phyloP scores from a whole-genome alignment of 92 coral and sea anemone genomes.

The Galaxea fascicularis region DNA sequence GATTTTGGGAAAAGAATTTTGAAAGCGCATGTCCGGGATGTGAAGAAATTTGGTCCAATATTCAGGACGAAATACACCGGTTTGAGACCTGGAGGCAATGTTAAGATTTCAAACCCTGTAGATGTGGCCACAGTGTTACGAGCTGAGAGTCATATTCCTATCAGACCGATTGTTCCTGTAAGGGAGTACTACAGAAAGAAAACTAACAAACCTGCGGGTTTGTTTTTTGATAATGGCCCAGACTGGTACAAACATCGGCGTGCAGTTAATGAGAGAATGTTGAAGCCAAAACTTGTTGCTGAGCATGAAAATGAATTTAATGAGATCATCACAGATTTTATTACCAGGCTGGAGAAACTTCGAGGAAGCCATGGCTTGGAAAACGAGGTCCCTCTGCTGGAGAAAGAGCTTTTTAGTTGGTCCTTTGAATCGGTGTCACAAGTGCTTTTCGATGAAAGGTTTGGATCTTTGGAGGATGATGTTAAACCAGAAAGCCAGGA shows the following conservation, averaged over 20 bases:
- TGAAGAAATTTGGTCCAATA: conserved; percentile 36
- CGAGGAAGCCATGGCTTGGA: conserved; percentile 37
- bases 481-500: conserved; percentile 58
- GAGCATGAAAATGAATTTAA: conserved; percentile 58
- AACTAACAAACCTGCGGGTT: conserved; percentile 57
- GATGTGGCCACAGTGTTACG: conserved; percentile 59
- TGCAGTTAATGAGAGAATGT: conserved; percentile 53
- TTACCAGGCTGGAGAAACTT: conserved; percentile 48
- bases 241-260: conserved; percentile 75
- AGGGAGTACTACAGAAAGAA: conserved; percentile 55
- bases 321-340: conserved; percentile 63
- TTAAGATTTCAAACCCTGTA: conserved; percentile 66
- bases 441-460: conserved; percentile 68
- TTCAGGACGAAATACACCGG: conserved; percentile 24
- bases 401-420: conserved; percentile 82
- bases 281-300: conserved; percentile 65
- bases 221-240: conserved; percentile 57
- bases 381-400: conserved; percentile 62
- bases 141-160: conserved; percentile 60
- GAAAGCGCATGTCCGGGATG: conserved; percentile 21
- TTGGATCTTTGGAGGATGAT: conserved; percentile 64
- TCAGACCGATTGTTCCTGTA: conserved; percentile 64
- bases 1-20: conserved; percentile 23
- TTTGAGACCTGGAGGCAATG: conserved; percentile 4
- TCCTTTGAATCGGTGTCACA: conserved; percentile 76